Evolutionary conservation across 2,797 vertebrate genomes (phyloP), one percentile per base, ranked within the genome.

Genomic region (Melanogrammus aeglefinus): DNA sequence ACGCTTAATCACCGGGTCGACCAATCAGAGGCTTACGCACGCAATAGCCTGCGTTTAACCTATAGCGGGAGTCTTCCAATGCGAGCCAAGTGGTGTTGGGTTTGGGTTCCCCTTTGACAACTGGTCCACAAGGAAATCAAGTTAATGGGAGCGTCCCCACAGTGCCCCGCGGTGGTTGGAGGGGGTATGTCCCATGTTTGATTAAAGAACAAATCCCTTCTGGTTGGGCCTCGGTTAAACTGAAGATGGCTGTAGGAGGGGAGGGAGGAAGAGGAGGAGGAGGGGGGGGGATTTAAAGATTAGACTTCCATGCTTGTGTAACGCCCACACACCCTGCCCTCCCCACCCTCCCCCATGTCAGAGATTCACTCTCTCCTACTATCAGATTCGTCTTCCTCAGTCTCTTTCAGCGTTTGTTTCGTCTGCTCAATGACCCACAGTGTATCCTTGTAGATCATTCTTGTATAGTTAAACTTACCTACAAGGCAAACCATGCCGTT

Each of bases 191-290:
- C 77, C 4, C 1, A 75, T 10, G 74, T 89, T 93, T 94, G 92
- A 94, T 95, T 93, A 92, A 83, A 92, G 7, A 87, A 88, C 86
- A 94, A 95, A 94, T 93, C 93, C 93, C 90, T 76, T 86, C 87
- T n/a, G 88, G 91, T 93, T 93, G 90, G 90, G 87, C 88, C 89
- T 83, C 77, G 79, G 90, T 91, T 93, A 84, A 93, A 93, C 90
- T 88, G 89, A 93, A 93, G 93, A 94, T 94, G 90, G 87, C 89
- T 86, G n/a, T 83, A 89, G 88, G 88, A 6, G 10, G 88, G 88
- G 5, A 1, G 29, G 71, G 71, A 47, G 41, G 41, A 12, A 9
- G 38, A 39, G 89, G 29, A 2, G 88, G 88, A 3, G 12, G 29
- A 29, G 71, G 12, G 18, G 47, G 18, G 24, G 69, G 93, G 93